A percentile compares a stretch with the other conserved stretches of the same genome.
phyloP scores from a whole-genome alignment of 1,140 invertebrate genomes.

The Anoplolepis gracilipes region DNA sequence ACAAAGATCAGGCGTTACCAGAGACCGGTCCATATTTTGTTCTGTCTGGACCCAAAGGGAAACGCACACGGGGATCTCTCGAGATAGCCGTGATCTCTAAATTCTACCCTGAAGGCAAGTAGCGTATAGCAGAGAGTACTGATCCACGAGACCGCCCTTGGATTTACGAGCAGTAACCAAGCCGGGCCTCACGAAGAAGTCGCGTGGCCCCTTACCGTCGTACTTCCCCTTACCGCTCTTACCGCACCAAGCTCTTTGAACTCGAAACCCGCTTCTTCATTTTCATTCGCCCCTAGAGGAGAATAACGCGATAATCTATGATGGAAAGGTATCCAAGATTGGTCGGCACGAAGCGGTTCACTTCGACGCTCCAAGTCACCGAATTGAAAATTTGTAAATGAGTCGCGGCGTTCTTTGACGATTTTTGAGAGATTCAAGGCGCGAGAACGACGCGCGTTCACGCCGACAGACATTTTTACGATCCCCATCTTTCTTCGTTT shows the following conservation, averaged over 20 bases:
- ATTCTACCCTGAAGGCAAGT: conserved; percentile 67
- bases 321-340: conserved; percentile 41
- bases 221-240: not conserved
- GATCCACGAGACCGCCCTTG: conserved; percentile 59
- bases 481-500: conserved; percentile 12
- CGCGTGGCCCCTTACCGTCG: conserved; percentile 57
- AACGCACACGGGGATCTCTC: conserved; percentile 20
- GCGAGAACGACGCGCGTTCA: conserved; percentile 35
- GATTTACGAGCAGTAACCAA: conserved; percentile 64
- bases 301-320: conserved; percentile 66
- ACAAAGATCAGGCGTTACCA: conserved; percentile 32
- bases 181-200: conserved; percentile 44
- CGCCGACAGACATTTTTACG: conserved; percentile 19
- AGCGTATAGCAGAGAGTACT: conserved; percentile 34
- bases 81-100: conserved; percentile 66
- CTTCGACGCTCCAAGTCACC: conserved; percentile 38
- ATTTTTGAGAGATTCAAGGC: conserved; percentile 48
- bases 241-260: not conserved
- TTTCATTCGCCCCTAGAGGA: conserved; percentile 51
- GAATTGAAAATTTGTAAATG: conserved; percentile 73
- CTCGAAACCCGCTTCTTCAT: not conserved
- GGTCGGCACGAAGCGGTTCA: not conserved
- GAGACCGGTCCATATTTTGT: conserved; percentile 42
- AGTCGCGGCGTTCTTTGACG: conserved; percentile 37
- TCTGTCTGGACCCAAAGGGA: conserved; percentile 41